Base-by-base conservation (phyloP, 2,797 vertebrate species). In the Okamejei kenojei region DNA sequence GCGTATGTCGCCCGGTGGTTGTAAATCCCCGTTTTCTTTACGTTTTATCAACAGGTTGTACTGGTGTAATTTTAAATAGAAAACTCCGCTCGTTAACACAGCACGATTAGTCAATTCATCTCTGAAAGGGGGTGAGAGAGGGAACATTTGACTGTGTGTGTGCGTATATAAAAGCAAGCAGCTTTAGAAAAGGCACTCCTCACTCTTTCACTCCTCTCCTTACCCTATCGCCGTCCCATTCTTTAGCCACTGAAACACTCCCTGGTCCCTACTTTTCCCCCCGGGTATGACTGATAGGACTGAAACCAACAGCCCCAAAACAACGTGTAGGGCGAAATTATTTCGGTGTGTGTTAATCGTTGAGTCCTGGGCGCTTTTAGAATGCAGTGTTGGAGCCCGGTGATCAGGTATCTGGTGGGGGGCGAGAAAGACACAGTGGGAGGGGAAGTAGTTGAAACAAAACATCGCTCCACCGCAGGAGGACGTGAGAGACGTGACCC, bases 401-500 rank as follows among this genome's bases (percentile, higher is more conserved):
- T 58, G 23, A 21, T 45, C 45, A 74, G 38, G 71, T 73, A 35
- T 13, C 32, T 23, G 38, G 0, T 7, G 29, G 9, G 26, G 26
- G 32, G 0, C 11, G 1, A 32, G n/a, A 68, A 17, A 10, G 71
- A 73, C 19, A 19, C 17, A 21, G 19, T 73, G 21, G 6, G 23
- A 73, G 35, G 8, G 68, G 35, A 74, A 92, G 68, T 26, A 54
- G 15, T 17, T 54, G 90, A 21, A 45, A 76, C 90, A 45, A 29
- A 76, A 35, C 88, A 91, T 71, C 65, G 45, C 23, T 35, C 68
- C 38, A 91, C 90, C 26, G 90, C 90, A 92, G 11, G 90, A 92
- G 71, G 71, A 92, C 90, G 90, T 92, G 90, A 92, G 90, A 74
- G 90, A 91, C 90, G 90, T 91, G 90, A 74, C 21, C 23, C 23